Base-by-base conservation (phyloP, 2,113 vertebrate genomes). In the Sciurus niger region DNA sequence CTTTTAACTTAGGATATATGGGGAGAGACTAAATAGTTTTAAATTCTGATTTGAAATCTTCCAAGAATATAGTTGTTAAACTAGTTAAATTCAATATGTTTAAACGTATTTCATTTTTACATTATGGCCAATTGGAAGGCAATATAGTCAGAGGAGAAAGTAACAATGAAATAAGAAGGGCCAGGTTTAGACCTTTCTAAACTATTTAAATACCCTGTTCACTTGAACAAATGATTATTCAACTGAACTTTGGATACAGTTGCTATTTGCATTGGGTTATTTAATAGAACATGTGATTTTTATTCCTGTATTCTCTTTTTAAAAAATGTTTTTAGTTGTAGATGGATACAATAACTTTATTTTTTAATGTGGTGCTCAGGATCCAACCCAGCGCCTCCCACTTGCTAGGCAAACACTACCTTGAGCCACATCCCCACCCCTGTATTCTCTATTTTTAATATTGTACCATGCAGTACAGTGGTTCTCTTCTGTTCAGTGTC, bases 41-140 rank as follows among this genome's bases (percentile, higher is more conserved):
- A 55, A 51, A 68, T 65, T 95, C 37, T 90, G 43, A n/a, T 73
- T 89, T 94, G 92, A 93, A 97, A 87, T 85, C 20, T 60, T 12
- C 60, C 74, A 63, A 74, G 53, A 68, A 48, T 58, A 22, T 89
- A 85, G 58, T 93, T 14, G 83, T 72, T 89, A 72, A 48, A 48
- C 24, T 83, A 76, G 73, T 72, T 58, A 73, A 94, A 6, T 82
- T 88, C 48, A 92, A 3, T 78, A 32, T 84, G 51, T 73, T 91
- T 87, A 70, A 46, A 91, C 80, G 78, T 76, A 73, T 32, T 76
- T 70, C 30, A 88, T 67, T 89, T 43, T 60, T 53, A 46, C 20
- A 8, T 78, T 65, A 40, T 88, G 65, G 46, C 13, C 67, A 90
- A 16, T 63, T 94, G 78, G 80, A 92, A 86, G 80, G n/a, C 24